Base-by-base conservation (phyloP, 2,113 vertebrate species). In the Neoarius graeffei region DNA sequence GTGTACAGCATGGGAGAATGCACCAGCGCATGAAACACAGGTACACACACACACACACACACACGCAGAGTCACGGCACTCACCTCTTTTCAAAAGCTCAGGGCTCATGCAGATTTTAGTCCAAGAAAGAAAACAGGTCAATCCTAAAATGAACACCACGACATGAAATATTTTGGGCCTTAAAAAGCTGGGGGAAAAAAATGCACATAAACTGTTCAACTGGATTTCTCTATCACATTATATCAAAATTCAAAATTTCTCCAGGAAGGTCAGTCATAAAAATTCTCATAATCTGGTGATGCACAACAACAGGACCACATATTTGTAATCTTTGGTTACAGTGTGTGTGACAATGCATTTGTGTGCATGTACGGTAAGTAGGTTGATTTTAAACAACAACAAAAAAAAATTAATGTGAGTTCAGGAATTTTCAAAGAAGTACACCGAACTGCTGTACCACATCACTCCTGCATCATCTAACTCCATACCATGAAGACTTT, bases 11-110 rank as follows among this genome's bases (percentile, higher is more conserved):
- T 48, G 98, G 97, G 59, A 95, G 89, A 91, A 94, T 98, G 87
- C 97, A 98, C 90, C 97, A 97, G 90, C 95, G 94, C 89, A 98
- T 99, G 98, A 99, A 97, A 92, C 94, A 94, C 82, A 97, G 97
- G 97, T 99, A 96, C 1, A n/a, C 30, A 84, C 30, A 50, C 77
- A 84, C 59, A 54, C 56, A 74, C 80, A 71, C 60, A 81, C 17
- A 86, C 25, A 79, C 50, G 59, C 69, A 42, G 74, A 83, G 7
- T 66, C 88, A 88, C 81, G 57, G 66, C 15, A 54, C 79, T 84
- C 54, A 76, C 59, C n/a, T 80, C 85, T 56, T 52, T 71, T 57
- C 30, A 57, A 81, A 71, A 81, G n/a, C 50, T 81, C 11, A 13
- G 27, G 73, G 17, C 42, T 66, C 59, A 30, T 71, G 27, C 19